Conservation (phyloP, 2,113 vertebrate genomes). For the Scytalopus superciliaris region DNA sequence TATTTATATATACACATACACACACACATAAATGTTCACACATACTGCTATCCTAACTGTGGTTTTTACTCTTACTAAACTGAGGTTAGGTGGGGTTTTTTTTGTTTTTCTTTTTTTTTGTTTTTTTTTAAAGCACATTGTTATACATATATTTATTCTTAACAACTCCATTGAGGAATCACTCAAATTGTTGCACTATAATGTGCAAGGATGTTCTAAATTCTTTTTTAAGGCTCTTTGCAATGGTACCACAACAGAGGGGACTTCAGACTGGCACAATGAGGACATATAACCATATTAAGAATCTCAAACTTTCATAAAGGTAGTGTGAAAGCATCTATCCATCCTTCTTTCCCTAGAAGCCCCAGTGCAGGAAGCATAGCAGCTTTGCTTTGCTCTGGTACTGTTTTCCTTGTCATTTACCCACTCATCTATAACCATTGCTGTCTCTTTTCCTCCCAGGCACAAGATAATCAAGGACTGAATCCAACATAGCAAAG, state of each 20-base stretch:
- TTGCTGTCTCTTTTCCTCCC: background rate
- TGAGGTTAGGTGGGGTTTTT: background rate
- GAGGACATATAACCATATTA: background rate
- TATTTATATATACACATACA: background rate
- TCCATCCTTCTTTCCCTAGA: background rate
- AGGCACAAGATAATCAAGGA: background rate
- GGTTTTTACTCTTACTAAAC: background rate
- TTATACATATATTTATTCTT: background rate
- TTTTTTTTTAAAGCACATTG: background rate
- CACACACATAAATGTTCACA: accelerated
- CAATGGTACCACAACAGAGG: background rate
- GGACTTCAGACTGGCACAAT: background rate
- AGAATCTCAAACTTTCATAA: background rate
- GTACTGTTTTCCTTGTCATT: background rate
- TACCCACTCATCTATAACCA: background rate
- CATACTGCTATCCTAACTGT: background rate
- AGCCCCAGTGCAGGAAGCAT: background rate
- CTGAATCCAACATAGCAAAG: background rate
- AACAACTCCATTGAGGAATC: background rate
- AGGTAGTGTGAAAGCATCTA: background rate
- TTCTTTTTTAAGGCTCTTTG: background rate
- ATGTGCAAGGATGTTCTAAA: background rate
- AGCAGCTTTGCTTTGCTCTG: background rate
- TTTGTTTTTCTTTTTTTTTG: background rate
- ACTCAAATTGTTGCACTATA: background rate